phyloP scores from a whole-genome alignment of 2,888 invertebrate species.

The Pyrocoelia pectoralis region DNA sequence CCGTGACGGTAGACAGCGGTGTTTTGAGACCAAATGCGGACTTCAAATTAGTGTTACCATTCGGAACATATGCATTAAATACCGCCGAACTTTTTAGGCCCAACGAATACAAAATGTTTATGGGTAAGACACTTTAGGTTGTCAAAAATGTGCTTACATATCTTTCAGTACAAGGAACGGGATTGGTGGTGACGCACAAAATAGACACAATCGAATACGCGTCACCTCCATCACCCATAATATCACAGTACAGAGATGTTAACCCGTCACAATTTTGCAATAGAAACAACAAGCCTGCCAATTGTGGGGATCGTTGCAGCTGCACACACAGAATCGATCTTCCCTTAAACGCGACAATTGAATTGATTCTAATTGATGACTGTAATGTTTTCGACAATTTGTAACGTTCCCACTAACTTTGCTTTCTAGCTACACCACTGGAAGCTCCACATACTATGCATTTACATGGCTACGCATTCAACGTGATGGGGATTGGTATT shows the following conservation, averaged over 20 bases:
- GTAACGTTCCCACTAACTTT: not conserved
- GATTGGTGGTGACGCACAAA: not conserved
- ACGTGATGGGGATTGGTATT: constrained; percentile 89
- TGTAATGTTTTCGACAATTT: not conserved
- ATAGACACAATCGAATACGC: constrained; percentile 87
- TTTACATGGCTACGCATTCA: constrained; percentile 87
- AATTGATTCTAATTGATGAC: constrained; percentile 84
- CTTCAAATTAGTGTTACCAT: constrained; percentile 89
- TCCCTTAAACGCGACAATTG: constrained; percentile 85
- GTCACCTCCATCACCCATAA: constrained; percentile 82
- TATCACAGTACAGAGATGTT: constrained; percentile 87
- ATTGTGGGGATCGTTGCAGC: constrained; percentile 88
- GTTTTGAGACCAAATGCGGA: constrained; percentile 83
- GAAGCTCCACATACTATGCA: constrained; percentile 94
- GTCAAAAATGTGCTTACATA: constrained; percentile 57
- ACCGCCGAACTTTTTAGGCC: constrained; percentile 88
- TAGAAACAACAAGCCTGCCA: constrained; percentile 84
- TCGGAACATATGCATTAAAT: constrained; percentile 86
- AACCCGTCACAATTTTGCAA: constrained; percentile 90
- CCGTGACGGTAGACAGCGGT: constrained; percentile 77
- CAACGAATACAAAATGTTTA: constrained; percentile 85
- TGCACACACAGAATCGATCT: constrained; percentile 90
- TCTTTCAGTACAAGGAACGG: constrained; percentile 58
- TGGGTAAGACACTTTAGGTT: constrained; percentile 72
- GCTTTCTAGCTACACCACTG: constrained; percentile 65